A percentile compares a stretch with the other conserved stretches of the same genome.
phyloP scores from a whole-genome alignment of 2,113 vertebrate species.

The Euleptes europaea region DNA sequence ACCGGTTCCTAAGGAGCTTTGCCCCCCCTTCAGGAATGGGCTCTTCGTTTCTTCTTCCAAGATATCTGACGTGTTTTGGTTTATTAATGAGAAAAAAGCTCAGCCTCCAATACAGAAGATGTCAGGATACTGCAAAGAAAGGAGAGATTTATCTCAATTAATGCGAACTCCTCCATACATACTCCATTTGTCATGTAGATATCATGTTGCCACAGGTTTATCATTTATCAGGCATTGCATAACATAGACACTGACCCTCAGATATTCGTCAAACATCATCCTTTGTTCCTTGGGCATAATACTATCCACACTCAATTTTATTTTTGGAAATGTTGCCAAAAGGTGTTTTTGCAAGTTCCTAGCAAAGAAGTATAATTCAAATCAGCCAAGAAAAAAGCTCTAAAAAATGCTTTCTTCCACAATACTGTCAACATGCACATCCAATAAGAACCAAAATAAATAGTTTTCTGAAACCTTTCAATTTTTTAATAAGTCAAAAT shows the following conservation, averaged over 20 bases:
- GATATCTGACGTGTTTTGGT: not conserved
- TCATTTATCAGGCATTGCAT: not conserved
- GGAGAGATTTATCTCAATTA: not conserved
- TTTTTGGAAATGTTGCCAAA: slow-evolving; percentile 19
- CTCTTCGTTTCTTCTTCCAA: not conserved
- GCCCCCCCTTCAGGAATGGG: too few relatives aligned
- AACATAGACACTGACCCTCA: not conserved
- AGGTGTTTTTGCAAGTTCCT: slow-evolving; percentile 24
- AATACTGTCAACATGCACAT: slow-evolving; percentile 75
- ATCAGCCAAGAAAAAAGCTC: not conserved
- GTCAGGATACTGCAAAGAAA: not conserved
- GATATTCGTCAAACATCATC: not conserved
- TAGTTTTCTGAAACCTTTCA: slow-evolving; percentile 84
- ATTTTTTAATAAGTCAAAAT: slow-evolving; percentile 95
- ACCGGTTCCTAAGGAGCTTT: too few relatives aligned
- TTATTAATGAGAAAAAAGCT: not conserved
- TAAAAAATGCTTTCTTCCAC: slow-evolving; percentile 69
- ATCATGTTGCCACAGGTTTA: not conserved
- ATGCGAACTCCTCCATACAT: not conserved
- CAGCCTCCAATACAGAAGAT: not conserved
- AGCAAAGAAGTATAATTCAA: slow-evolving; percentile 23
- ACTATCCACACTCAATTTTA: not conserved
- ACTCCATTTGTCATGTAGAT: not conserved
- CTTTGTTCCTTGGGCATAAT: not conserved
- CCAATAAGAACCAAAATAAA: slow-evolving; percentile 76